These are phyloP conservation scores for Ectobius pallidus DNA, from an alignment of 2,888 invertebrate genomes.

Conservation along the genomic window DNA sequence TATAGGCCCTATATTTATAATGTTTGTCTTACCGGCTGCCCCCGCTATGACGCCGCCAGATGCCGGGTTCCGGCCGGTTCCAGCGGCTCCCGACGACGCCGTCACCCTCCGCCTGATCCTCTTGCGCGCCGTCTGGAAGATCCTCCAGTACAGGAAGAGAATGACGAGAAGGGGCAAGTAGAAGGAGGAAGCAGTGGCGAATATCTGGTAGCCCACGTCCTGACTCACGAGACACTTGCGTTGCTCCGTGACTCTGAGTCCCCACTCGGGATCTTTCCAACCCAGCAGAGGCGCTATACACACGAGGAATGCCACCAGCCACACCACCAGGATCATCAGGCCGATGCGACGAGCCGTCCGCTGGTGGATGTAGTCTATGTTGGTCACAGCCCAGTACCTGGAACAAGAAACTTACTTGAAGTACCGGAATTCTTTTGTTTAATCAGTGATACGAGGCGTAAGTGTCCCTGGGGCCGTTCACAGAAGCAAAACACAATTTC, in stretches of 20 bases:
- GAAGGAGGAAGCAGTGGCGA: constrained; percentile 89
- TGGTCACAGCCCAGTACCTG: constrained; percentile 91
- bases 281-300: constrained; percentile 87
- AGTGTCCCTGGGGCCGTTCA: too few species aligned
- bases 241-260: constrained; percentile 64
- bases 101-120: constrained; percentile 76
- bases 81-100: constrained; percentile 54
- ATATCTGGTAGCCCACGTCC: constrained; percentile 68
- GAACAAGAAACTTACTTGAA: constrained; percentile 45
- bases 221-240: constrained; percentile 60
- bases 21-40: constrained; percentile 60
- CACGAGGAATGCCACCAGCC: constrained; percentile 82
- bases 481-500: too few species aligned
- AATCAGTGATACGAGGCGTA: background rate
- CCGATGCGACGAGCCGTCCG: constrained; percentile 78
- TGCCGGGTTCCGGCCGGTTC: constrained; percentile 33
- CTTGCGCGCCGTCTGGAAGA: constrained; percentile 86
- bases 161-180: constrained; percentile 89
- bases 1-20: too few species aligned
- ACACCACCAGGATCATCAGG: constrained; percentile 81
- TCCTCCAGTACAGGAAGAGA: constrained; percentile 88
- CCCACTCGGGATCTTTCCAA: constrained; percentile 75
- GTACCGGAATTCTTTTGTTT: background rate
- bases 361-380: constrained; percentile 87
- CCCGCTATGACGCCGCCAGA: constrained; percentile 62